A percentile compares a stretch with the other conserved stretches of the same genome.
These are phyloP conservation scores for Luidia sarsii DNA, from an alignment of 53 echinoderm and acorn worm genomes.

Conservation along the genomic window DNA sequence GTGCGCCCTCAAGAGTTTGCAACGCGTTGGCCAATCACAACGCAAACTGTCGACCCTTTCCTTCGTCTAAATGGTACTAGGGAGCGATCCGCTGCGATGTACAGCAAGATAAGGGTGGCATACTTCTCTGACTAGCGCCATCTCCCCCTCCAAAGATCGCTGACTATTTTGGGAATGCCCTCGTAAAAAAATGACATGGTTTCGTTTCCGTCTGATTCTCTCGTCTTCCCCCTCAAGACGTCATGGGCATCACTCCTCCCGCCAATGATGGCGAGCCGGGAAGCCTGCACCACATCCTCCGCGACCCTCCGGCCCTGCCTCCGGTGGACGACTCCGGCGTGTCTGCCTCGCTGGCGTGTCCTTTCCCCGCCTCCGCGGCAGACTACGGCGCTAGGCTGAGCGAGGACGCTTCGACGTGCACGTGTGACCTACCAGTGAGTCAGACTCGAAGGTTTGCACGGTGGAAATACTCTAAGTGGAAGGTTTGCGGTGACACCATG, in stretches of 20 bases:
- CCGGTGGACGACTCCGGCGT: conserved; percentile 8
- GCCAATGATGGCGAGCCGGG: conserved; percentile 84
- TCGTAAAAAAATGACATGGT: neutral
- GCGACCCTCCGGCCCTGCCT: conserved; percentile 56
- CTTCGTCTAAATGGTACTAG: too few species aligned
- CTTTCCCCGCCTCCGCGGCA: conserved; percentile 60
- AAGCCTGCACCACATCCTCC: conserved; percentile 68
- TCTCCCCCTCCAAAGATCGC: too few species aligned
- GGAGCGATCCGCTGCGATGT: too few species aligned
- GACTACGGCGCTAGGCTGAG: conserved; percentile 68
- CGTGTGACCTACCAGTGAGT: conserved; percentile 48
- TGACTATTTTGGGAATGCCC: too few species aligned
- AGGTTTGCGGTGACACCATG: too few species aligned
- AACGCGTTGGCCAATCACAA: too few species aligned
- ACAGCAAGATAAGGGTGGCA: too few species aligned
- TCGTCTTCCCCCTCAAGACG: conserved; percentile 39
- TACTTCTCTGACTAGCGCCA: too few species aligned
- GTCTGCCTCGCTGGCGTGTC: conserved; percentile 53
- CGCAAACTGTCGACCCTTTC: too few species aligned
- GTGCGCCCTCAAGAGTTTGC: too few species aligned
- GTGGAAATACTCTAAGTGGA: too few species aligned
- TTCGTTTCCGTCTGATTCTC: too few species aligned
- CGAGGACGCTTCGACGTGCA: conserved; percentile 70
- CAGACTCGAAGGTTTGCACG: conserved; percentile 47
- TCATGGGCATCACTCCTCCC: conserved; percentile 75